A percentile compares a stretch with the other conserved stretches of the same genome.
These are phyloP conservation scores for Pseudochirops corinnae DNA, from an alignment of 2,797 vertebrate species.

Conservation along the genomic window DNA sequence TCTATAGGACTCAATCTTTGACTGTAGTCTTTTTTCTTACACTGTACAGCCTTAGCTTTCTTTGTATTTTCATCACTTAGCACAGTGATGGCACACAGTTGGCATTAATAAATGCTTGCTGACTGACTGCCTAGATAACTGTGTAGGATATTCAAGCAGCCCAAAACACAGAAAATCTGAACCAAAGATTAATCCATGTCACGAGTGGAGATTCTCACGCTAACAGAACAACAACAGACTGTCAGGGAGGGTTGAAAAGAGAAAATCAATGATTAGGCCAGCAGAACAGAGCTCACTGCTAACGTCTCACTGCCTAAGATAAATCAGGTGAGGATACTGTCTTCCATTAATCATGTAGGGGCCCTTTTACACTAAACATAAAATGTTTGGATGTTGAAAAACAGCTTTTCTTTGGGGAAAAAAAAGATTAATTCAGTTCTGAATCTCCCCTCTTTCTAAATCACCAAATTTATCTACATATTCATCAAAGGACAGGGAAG, in stretches of 20 bases:
- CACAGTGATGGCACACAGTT: neutral
- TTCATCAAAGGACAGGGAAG: neutral
- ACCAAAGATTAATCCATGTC: neutral
- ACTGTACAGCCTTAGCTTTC: neutral
- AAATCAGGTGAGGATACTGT: neutral
- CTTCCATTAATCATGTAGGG: neutral
- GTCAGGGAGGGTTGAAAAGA: neutral
- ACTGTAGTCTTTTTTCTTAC: neutral
- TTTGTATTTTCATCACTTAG: neutral
- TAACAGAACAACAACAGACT: neutral
- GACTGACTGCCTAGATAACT: neutral
- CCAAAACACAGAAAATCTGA: neutral
- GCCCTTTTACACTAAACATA: neutral
- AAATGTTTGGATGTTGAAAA: neutral
- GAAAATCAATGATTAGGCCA: neutral
- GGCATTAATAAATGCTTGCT: neutral
- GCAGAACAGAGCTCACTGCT: neutral
- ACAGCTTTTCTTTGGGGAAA: neutral
- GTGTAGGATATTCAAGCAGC: neutral
- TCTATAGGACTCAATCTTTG: neutral
- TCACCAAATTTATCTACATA: constrained; percentile 18
- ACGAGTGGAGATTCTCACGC: neutral
- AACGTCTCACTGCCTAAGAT: neutral
- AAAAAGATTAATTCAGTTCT: constrained; percentile 41
- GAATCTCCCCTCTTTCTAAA: constrained; percentile 18